Percentiles rank a stretch among this genome's conserved stretches.
These are phyloP conservation scores for Rostratula benghalensis DNA, from an alignment of 2,113 vertebrate genomes.

Conservation along the genomic window DNA sequence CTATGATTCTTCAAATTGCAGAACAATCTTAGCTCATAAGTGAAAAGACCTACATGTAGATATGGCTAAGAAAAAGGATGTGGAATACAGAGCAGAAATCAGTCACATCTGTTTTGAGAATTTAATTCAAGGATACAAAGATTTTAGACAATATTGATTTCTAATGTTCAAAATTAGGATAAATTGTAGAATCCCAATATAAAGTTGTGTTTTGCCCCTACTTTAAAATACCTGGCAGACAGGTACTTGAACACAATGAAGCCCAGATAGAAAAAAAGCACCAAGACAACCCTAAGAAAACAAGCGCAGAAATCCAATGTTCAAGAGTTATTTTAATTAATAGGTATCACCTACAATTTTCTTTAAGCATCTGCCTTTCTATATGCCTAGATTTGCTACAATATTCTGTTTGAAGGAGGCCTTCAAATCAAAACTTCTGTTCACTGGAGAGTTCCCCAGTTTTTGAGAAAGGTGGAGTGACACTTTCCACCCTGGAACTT, in stretches of 20 bases:
- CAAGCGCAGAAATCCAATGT: not conserved
- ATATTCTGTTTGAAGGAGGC: not conserved
- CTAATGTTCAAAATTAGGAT: not conserved
- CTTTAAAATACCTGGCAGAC: not conserved
- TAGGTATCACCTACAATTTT: not conserved
- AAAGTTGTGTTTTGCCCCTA: not conserved
- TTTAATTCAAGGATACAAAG: fast-evolving
- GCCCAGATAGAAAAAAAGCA: not conserved
- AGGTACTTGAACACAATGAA: not conserved
- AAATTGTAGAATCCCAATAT: not conserved
- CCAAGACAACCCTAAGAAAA: not conserved
- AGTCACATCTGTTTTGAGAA: not conserved
- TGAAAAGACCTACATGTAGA: not conserved
- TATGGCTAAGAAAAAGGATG: not conserved
- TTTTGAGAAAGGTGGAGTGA: not conserved
- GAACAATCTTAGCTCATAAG: not conserved
- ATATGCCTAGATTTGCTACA: not conserved
- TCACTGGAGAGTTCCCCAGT: not conserved
- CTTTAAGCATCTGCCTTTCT: not conserved
- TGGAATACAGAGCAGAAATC: not conserved
- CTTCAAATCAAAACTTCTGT: not conserved
- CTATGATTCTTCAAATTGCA: not conserved
- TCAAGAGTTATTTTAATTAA: not conserved
- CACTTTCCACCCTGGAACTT: not conserved
- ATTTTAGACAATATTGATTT: not conserved